These are phyloP conservation scores for Rambutsinella grinnellia DNA, from an alignment of 2,888 invertebrate genomes.

Conservation along the genomic window DNA sequence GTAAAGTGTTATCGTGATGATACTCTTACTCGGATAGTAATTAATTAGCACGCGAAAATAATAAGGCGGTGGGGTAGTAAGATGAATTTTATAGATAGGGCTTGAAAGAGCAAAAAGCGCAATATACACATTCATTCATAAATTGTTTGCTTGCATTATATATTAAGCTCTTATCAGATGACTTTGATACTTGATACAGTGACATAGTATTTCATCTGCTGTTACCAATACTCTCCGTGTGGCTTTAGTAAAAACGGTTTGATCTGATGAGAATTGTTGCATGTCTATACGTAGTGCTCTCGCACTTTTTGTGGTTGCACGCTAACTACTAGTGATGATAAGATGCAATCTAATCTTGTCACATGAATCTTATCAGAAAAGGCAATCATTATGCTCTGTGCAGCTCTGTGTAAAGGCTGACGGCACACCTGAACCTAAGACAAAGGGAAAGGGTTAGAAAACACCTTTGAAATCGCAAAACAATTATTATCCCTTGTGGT, in stretches of 20 bases:
- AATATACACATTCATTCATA: constrained; percentile 25
- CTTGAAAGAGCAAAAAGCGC: background rate
- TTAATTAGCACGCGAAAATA: background rate
- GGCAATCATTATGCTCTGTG: constrained; percentile 20
- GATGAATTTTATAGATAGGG: background rate
- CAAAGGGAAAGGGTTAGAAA: constrained; percentile 21
- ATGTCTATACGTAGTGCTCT: constrained; percentile 18
- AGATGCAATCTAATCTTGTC: constrained; percentile 55
- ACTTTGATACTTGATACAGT: constrained; percentile 17
- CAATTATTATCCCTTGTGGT: background rate
- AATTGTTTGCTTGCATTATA: constrained; percentile 9
- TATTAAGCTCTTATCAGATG: background rate
- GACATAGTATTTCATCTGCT: constrained; percentile 27
- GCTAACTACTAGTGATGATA: constrained; percentile 20
- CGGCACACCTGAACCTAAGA: constrained; percentile 38
- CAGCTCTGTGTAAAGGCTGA: background rate
- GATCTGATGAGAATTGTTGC: constrained; percentile 15
- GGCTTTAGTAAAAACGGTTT: background rate
- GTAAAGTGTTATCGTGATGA: background rate
- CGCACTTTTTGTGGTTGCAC: constrained; percentile 5
- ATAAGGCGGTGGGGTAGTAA: background rate
- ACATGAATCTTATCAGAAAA: constrained; percentile 51
- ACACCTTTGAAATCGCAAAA: constrained; percentile 1
- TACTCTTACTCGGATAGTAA: background rate
- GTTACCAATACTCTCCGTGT: background rate